These are phyloP conservation scores for Amphiduros pacificus DNA, from an alignment of 2,888 invertebrate genomes.

Conservation along the genomic window DNA sequence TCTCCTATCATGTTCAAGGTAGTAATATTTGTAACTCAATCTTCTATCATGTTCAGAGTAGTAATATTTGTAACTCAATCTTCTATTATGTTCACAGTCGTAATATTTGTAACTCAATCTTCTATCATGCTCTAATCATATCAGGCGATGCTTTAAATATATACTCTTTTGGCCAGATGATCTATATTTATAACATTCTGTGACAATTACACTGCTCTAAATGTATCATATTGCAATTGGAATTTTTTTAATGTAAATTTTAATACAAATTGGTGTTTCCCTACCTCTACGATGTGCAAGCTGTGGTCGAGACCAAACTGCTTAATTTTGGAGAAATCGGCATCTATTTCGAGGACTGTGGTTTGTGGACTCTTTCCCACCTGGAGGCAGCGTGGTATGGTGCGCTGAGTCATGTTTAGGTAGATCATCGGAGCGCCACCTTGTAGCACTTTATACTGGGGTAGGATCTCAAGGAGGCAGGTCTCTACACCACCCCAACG, in stretches of 20 bases:
- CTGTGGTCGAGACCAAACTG: conserved; percentile 46
- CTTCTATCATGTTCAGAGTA: no score
- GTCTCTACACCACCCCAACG: neutral
- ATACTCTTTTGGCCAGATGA: neutral
- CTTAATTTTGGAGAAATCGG: conserved; percentile 72
- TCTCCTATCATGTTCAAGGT: no score
- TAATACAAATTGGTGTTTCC: neutral
- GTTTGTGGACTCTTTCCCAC: conserved; percentile 80
- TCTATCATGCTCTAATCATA: no score
- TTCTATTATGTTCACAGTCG: no score
- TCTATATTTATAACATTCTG: no score
- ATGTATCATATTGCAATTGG: no score
- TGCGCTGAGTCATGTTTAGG: conserved; percentile 80
- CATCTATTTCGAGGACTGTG: conserved; percentile 74
- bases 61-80: no score
- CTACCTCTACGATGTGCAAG: conserved; percentile 47
- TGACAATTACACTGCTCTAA: neutral
- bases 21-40: no score
- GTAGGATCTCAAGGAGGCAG: neutral
- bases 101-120: no score
- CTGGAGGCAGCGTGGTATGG: conserved; percentile 81
- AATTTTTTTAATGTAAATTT: no score
- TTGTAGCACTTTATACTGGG: neutral
- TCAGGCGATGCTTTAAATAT: neutral
- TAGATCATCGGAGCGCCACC: conserved; percentile 75